Evolutionary conservation across 2,113 vertebrate genomes (phyloP), one percentile per base, ranked within the genome.

Genomic region (Piaya cayana): DNA sequence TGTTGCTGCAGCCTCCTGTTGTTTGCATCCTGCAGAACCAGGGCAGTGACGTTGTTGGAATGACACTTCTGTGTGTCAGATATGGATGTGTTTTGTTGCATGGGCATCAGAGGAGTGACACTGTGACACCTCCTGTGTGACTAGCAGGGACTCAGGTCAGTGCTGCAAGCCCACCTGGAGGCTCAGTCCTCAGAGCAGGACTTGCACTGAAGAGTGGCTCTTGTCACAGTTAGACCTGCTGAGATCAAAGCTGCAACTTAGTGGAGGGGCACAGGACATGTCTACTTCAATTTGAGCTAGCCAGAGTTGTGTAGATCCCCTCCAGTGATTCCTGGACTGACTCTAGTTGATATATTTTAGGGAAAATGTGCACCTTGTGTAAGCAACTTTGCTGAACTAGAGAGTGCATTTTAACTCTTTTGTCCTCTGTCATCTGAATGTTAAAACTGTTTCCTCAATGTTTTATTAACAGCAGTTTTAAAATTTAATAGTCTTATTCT

Each of bases 381-480:
- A 76, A 93, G n/a, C n/a, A 71, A 6, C 43, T 36, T 78, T 58
- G 49, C 68, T 91, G 65, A 85, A 82, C 49, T 68, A n/a, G 63
- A 74, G 49, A 64, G 26, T 21, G 53, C 50, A 16, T 71, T 92
- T 91, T 84, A 86, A 75, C 39, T 89, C 50, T 79, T 82, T 69
- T 22, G 0, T 82, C 36, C 39, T 83, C 52, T 60, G 52, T 39
- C 60, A 50, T 8, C 39, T 53, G 76, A 70, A 26, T 32, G 30
- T 68, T 70, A 82, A 64, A 91, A 72, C 16, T 21, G 16, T 50
- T 85, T 67, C 37, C 14, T 58, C 78, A 37, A 20, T 82, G 21
- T 91, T 91, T 89, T 80, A 86, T 90, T 70, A 91, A 76, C 18
- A n/a, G 12, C 9, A 27, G 12, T 50, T 93, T 85, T 88, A 79